These are phyloP conservation scores for Pherbina coryleti DNA, from an alignment of 2,888 invertebrate species.

Conservation along the genomic window DNA sequence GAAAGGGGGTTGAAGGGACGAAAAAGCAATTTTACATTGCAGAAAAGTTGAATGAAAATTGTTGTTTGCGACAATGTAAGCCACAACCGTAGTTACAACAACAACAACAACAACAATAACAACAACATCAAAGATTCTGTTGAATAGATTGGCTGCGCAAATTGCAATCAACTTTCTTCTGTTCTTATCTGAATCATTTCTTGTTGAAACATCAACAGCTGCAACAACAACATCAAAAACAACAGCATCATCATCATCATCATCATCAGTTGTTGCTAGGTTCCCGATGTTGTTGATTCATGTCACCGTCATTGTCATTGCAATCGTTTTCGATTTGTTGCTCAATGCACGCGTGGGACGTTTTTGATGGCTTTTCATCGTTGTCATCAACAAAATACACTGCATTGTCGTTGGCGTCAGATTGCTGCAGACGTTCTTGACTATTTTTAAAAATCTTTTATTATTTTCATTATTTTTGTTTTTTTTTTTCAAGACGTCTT, in stretches of 20 bases:
- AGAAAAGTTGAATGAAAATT: conserved; percentile 24
- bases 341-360: conserved; percentile 26
- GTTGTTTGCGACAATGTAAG: conserved; percentile 5
- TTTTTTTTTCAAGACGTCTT: too few relatives aligned
- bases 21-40: conserved; percentile 28
- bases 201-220: conserved; percentile 37
- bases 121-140: conserved; percentile 23
- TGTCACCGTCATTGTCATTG: conserved; percentile 29
- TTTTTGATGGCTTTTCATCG: background rate
- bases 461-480: too few relatives aligned
- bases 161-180: conserved; percentile 44
- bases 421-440: background rate
- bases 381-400: background rate
- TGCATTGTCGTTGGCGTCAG: background rate
- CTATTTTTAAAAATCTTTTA: too few relatives aligned
- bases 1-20: background rate
- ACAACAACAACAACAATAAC: background rate
- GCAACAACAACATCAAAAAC: conserved; percentile 29
- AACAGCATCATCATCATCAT: background rate
- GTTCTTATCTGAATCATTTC: conserved; percentile 26
- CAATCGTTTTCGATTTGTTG: conserved; percentile 28
- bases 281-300: background rate
- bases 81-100: background rate
- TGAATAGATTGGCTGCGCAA: conserved; percentile 44
- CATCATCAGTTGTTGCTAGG: background rate